Evolutionary conservation across 2,888 invertebrate species (phyloP).

Genomic region (Macrophya annulata): DNA sequence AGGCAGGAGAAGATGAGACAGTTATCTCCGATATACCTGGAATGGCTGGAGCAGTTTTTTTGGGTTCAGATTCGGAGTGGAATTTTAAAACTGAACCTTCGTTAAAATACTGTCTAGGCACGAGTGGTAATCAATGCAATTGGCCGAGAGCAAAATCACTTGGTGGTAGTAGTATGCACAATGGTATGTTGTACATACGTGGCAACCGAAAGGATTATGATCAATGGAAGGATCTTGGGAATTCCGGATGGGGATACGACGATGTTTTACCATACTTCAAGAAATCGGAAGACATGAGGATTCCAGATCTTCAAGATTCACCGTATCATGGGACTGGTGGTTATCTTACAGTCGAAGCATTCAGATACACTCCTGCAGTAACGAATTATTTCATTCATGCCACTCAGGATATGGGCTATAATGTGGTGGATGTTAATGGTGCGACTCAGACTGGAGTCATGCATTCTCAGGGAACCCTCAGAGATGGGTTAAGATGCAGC

Average conservation of each 20-base stretch:
- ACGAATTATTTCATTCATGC: conserved; percentile 86
- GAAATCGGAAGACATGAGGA: conserved; percentile 90
- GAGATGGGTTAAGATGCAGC: conserved; percentile 91
- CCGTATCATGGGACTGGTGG: conserved; percentile 88
- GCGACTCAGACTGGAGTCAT: conserved; percentile 90
- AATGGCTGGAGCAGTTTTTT: conserved; percentile 85
- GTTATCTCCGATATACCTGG: conserved; percentile 87
- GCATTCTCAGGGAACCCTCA: conserved; percentile 88
- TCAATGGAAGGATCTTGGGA: conserved; percentile 90
- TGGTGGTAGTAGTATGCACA: conserved; percentile 90
- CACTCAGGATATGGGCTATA: conserved; percentile 87
- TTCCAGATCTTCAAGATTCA: conserved; percentile 82
- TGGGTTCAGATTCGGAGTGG: conserved; percentile 90
- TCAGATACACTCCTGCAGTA: conserved; percentile 86
- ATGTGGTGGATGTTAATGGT: conserved; percentile 88
- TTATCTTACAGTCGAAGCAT: conserved; percentile 88
- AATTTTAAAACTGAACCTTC: conserved; percentile 89
- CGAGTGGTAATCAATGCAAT: conserved; percentile 75
- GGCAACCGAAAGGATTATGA: conserved; percentile 94
- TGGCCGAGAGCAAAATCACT: conserved; percentile 81
- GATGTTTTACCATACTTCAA: conserved; percentile 89
- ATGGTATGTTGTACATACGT: conserved; percentile 94
- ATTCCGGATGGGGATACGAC: conserved; percentile 89
- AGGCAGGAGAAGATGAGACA: conserved; percentile 90
- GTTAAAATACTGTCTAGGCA: conserved; percentile 83